Evolutionary conservation across 2,888 invertebrate genomes (phyloP).

Genomic region (Cetonia aurata): DNA sequence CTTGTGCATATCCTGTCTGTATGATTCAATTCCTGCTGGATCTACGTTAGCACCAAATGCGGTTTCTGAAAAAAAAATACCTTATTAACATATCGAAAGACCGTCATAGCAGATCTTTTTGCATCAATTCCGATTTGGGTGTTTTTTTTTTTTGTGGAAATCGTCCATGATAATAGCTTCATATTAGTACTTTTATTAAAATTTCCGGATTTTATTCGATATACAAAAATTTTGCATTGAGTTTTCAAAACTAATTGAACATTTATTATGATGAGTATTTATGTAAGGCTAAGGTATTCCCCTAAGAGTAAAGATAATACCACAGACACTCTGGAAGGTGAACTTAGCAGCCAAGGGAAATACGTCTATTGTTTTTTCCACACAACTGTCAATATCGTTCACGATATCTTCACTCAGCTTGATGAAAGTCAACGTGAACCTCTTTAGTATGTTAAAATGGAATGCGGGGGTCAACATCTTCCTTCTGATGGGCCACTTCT

Average conservation of each 20-base stretch:
- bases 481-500: constrained; percentile 73
- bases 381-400: constrained; percentile 56
- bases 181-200: no score
- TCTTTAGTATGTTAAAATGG: constrained; percentile 73
- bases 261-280: no score
- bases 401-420: constrained; percentile 65
- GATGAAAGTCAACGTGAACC: constrained; percentile 64
- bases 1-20: constrained; percentile 70
- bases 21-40: constrained; percentile 65
- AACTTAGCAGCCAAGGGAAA: constrained; percentile 69
- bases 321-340: constrained; percentile 44
- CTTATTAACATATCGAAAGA: no score
- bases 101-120: no score
- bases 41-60: constrained; percentile 79
- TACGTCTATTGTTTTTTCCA: constrained; percentile 66
- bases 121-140: no score
- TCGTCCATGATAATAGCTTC: no score
- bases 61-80: constrained; percentile 67
- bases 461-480: constrained; percentile 76
- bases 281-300: no score
- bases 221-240: no score
- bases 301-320: no score
- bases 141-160: no score
- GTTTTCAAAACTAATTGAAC: no score
- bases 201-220: no score